These are phyloP conservation scores for Procambarus virginalis DNA, from an alignment of 1,140 invertebrate genomes.

Conservation along the genomic window DNA sequence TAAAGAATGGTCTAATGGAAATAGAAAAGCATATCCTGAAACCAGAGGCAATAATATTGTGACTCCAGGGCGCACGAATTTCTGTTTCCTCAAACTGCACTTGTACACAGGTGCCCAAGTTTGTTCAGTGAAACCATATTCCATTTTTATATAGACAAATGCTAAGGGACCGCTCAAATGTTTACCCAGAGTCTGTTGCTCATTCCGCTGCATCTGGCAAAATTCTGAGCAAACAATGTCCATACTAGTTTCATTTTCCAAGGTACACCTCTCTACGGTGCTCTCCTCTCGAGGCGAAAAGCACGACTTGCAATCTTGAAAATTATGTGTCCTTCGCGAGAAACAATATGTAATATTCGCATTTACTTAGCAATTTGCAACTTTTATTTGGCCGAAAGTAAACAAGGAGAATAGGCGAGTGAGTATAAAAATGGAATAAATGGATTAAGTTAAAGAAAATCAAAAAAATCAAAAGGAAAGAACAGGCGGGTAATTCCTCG, in stretches of 20 bases:
- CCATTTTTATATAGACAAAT: background rate
- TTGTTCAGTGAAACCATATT: background rate
- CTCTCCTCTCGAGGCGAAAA: background rate
- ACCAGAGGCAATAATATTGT: no score
- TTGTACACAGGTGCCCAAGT: background rate
- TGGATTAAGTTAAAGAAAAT: no score
- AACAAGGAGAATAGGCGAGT: no score
- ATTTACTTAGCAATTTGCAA: background rate
- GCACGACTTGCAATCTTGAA: background rate
- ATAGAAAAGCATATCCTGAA: no score
- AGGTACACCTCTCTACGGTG: background rate
- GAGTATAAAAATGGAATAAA: no score
- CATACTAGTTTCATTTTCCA: background rate
- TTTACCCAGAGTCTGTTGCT: background rate
- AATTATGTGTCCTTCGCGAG: background rate
- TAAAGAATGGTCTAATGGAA: no score
- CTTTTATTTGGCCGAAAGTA: background rate
- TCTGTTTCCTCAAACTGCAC: background rate
- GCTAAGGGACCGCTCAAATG: background rate
- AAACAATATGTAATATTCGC: background rate
- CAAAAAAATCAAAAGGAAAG: no score
- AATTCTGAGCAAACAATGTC: slow-evolving; percentile 1
- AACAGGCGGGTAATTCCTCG: no score
- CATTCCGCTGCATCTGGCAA: background rate
- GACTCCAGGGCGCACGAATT: background rate